These are phyloP conservation scores for Helicoverpa armigera DNA, from an alignment of 1,140 invertebrate species.

Conservation along the genomic window DNA sequence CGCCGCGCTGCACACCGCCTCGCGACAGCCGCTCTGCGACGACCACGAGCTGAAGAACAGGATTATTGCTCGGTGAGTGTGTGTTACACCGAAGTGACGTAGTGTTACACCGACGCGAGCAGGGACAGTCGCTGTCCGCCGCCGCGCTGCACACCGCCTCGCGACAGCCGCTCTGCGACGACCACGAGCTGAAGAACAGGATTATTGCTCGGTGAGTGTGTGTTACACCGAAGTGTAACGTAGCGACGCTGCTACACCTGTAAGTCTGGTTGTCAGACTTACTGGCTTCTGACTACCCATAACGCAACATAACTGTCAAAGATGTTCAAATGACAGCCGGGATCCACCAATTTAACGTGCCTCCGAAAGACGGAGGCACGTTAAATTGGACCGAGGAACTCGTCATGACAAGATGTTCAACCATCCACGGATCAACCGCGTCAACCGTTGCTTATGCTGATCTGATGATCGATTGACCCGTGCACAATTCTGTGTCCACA, in stretches of 20 bases:
- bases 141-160: constrained; percentile 69
- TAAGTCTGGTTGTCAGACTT: too few relatives aligned
- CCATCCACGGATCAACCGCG: too few relatives aligned
- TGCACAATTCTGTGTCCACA: too few relatives aligned
- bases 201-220: constrained; percentile 90
- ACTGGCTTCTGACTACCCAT: too few relatives aligned
- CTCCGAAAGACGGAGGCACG: too few relatives aligned
- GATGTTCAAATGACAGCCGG: too few relatives aligned
- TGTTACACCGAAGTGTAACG: neutral
- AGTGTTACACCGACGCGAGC: neutral
- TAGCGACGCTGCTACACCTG: neutral
- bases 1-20: constrained; percentile 68
- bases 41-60: constrained; percentile 93
- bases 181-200: constrained; percentile 93
- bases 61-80: constrained; percentile 90
- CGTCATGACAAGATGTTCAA: too few relatives aligned
- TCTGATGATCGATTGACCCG: too few relatives aligned
- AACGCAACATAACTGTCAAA: too few relatives aligned
- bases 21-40: constrained; percentile 80
- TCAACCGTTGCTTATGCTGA: too few relatives aligned
- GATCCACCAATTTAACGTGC: too few relatives aligned
- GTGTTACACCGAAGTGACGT: neutral
- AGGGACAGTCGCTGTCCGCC: constrained; percentile 41
- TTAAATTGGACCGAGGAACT: too few relatives aligned
- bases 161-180: constrained; percentile 84